These are phyloP conservation scores for Colossoma macropomum DNA, from an alignment of 2,113 vertebrate genomes.

Conservation along the genomic window DNA sequence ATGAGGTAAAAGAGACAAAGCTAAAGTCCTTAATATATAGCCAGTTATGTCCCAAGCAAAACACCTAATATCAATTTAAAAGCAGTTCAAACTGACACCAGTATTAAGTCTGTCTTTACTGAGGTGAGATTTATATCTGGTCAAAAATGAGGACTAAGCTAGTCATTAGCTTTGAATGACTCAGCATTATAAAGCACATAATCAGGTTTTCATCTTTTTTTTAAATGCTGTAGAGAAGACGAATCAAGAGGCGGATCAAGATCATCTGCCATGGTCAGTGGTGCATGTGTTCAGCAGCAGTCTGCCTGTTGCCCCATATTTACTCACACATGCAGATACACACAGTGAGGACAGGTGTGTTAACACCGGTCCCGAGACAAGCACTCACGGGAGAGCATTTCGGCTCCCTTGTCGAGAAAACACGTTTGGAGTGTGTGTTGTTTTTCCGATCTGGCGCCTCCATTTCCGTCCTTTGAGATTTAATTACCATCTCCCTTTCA, in stretches of 20 bases:
- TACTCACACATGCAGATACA: slow-evolving; percentile 16
- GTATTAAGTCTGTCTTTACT: neutral
- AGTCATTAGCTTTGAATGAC: neutral
- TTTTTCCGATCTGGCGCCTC: slow-evolving; percentile 61
- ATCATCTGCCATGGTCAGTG: neutral
- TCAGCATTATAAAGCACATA: neutral
- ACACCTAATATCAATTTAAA: neutral
- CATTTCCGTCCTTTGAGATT: slow-evolving; percentile 72
- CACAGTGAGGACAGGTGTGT: slow-evolving; percentile 21
- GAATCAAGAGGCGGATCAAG: neutral
- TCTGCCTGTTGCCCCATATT: neutral
- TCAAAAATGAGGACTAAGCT: neutral
- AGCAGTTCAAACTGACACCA: neutral
- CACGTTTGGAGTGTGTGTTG: slow-evolving; percentile 61
- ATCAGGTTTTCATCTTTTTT: neutral
- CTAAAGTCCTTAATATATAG: too few species aligned
- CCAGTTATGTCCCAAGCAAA: too few species aligned
- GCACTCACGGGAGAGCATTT: slow-evolving; percentile 61
- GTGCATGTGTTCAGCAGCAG: slow-evolving; percentile 6
- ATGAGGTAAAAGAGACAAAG: too few species aligned
- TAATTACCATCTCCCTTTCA: slow-evolving; percentile 79
- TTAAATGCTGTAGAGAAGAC: neutral
- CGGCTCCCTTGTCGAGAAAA: slow-evolving; percentile 60
- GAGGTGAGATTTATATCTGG: neutral
- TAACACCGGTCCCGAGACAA: slow-evolving; percentile 49